Evolutionary conservation across 2,797 vertebrate species (phyloP).

Genomic region (Hippocampus kuda): DNA sequence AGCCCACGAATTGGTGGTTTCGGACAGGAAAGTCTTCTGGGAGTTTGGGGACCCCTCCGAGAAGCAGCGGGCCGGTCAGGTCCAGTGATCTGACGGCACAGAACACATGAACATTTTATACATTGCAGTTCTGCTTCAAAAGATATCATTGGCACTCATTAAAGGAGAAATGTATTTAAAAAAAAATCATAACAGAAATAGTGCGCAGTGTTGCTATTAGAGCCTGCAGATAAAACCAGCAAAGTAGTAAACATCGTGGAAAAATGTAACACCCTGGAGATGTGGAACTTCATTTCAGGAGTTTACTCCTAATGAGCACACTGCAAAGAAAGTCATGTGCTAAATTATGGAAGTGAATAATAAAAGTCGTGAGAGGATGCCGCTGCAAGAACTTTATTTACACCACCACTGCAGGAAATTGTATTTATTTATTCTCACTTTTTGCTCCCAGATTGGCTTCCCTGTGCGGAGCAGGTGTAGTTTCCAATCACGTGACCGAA

Average conservation of each 20-base stretch:
- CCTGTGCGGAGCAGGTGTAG: slow-evolving; percentile 87
- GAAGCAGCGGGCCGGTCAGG: slow-evolving; percentile 83
- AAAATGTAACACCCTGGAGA: slow-evolving; percentile 24
- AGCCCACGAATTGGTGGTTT: slow-evolving; percentile 84
- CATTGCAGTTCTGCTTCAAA: slow-evolving; percentile 2
- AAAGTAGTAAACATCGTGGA: slow-evolving; percentile 27
- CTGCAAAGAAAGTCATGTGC: slow-evolving; percentile 15
- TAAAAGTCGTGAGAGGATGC: slow-evolving; percentile 1
- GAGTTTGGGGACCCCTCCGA: slow-evolving; percentile 85
- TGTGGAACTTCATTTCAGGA: slow-evolving; percentile 35
- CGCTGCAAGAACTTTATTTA: background rate
- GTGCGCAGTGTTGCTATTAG: slow-evolving; percentile 21
- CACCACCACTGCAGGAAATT: background rate
- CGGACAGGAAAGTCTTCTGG: slow-evolving; percentile 84
- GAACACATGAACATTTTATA: slow-evolving; percentile 10
- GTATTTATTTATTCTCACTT: slow-evolving; percentile 64
- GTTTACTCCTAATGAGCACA: slow-evolving; percentile 29
- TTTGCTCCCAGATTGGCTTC: slow-evolving; percentile 86
- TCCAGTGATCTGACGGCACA: slow-evolving; percentile 76
- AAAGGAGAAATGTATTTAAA: background rate
- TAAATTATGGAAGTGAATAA: slow-evolving; percentile 26
- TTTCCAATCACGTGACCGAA: slow-evolving; percentile 79
- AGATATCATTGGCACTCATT: slow-evolving; percentile 7
- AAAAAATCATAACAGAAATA: slow-evolving; percentile 41
- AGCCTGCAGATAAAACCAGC: slow-evolving; percentile 23